Evolutionary conservation across 1,140 invertebrate genomes (phyloP).

Genomic region (Drosophila bocqueti): DNA sequence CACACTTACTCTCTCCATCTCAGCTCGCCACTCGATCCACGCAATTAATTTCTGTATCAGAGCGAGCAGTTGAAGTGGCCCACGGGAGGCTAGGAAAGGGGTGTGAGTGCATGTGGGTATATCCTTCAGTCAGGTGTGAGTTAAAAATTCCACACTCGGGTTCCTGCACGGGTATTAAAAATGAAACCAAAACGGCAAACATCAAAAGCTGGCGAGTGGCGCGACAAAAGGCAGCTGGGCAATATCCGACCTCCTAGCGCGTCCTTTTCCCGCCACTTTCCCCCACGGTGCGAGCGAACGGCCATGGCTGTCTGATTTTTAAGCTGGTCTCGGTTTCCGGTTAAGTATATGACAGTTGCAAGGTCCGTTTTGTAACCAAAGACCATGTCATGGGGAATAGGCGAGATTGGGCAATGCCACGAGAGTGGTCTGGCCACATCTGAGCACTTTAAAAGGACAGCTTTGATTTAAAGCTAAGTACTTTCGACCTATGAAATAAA

Average conservation of each 20-base stretch:
- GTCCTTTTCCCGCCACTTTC: constrained; percentile 5
- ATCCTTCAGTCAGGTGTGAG: constrained; percentile 35
- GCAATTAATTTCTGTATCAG: constrained; percentile 81
- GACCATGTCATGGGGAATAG: constrained; percentile 31
- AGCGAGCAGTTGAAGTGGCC: constrained; percentile 62
- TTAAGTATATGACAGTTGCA: constrained; percentile 59
- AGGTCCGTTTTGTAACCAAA: constrained; percentile 53
- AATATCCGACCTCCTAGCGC: constrained; percentile 57
- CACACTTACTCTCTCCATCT: constrained; percentile 47
- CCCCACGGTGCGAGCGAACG: neutral
- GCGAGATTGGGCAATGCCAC: constrained; percentile 10
- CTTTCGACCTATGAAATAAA: neutral
- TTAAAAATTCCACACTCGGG: constrained; percentile 45
- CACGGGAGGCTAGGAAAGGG: constrained; percentile 17
- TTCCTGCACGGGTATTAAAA: constrained; percentile 61
- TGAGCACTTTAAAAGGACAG: constrained; percentile 1
- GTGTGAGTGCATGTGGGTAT: no score
- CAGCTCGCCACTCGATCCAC: constrained; percentile 75
- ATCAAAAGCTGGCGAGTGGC: constrained; percentile 69
- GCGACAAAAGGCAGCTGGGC: constrained; percentile 50
- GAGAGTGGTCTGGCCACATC: constrained; percentile 32
- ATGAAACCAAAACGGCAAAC: constrained; percentile 80
- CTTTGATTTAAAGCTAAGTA: neutral
- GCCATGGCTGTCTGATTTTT: constrained; percentile 56
- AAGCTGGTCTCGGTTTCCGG: constrained; percentile 51